phyloP scores from a whole-genome alignment of 1,140 invertebrate species.

The Drosophila subpulchrella region DNA sequence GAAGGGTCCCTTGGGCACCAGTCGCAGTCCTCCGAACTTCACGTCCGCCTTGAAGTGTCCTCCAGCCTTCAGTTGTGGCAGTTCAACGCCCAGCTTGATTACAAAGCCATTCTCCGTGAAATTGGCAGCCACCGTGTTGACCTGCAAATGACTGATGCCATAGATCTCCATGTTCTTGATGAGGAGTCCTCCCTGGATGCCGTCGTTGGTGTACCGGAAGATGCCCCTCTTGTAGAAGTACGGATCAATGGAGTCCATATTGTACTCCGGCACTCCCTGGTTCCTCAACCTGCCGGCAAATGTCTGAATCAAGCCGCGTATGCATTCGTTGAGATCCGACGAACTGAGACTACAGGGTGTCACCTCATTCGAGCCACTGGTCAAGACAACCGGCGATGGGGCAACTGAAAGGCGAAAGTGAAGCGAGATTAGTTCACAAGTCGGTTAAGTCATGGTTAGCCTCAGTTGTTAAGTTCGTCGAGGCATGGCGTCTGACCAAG shows the following conservation, averaged over 20 bases:
- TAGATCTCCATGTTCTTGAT: conserved; percentile 83
- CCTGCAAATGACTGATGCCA: conserved; percentile 70
- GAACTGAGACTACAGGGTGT: conserved; percentile 65
- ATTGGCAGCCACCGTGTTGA: conserved; percentile 66
- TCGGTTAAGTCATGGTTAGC: conserved; percentile 49
- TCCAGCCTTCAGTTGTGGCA: conserved; percentile 73
- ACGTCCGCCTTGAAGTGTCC: conserved; percentile 84
- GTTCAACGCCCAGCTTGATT: conserved; percentile 68
- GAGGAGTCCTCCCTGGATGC: conserved; percentile 76
- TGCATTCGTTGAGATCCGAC: conserved; percentile 70
- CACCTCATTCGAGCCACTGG: conserved; percentile 32
- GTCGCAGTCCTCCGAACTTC: conserved; percentile 80
- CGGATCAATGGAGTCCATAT: conserved; percentile 72
- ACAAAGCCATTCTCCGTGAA: conserved; percentile 71
- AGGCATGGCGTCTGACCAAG: conserved; percentile 47
- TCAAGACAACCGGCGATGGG: conserved; percentile 25
- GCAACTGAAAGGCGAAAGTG: conserved; percentile 61
- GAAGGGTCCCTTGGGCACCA: conserved; percentile 83
- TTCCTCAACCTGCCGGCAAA: conserved; percentile 61
- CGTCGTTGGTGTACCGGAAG: conserved; percentile 79
- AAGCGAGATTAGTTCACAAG: conserved; percentile 44
- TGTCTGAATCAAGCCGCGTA: conserved; percentile 58
- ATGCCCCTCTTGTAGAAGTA: conserved; percentile 79
- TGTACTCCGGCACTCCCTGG: conserved; percentile 61
- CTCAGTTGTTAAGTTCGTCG: conserved; percentile 43